Percentiles rank a stretch among this genome's conserved stretches.
phyloP scores from a whole-genome alignment of 2,797 vertebrate genomes.

The Psittacula derbiana region DNA sequence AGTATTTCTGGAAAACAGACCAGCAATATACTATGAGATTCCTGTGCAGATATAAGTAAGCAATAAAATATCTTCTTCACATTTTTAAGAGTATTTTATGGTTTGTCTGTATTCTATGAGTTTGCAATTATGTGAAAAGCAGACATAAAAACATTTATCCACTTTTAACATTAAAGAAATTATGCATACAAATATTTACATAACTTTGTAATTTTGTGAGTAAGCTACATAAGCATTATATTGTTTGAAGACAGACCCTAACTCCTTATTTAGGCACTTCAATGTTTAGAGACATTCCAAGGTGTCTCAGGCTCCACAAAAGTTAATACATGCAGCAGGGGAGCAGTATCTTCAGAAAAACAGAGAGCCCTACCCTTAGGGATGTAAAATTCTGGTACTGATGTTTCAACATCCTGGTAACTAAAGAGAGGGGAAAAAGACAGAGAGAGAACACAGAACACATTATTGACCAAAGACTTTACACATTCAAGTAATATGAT shows the following conservation, averaged over 20 bases:
- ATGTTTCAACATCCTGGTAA: not conserved
- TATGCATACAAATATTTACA: not conserved
- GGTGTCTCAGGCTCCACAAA: not conserved
- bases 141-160: not conserved
- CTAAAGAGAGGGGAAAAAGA: not conserved
- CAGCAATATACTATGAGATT: not conserved
- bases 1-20: not conserved
- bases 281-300: not conserved
- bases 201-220: not conserved
- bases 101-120: not conserved
- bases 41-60: not conserved
- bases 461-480: not conserved
- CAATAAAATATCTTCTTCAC: not conserved
- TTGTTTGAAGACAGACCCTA: not conserved
- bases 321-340: not conserved
- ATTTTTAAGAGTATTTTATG: not conserved
- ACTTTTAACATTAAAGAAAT: not conserved
- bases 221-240: not conserved
- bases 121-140: not conserved
- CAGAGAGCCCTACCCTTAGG: not conserved
- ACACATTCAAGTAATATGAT: not conserved
- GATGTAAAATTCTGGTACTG: not conserved
- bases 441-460: not conserved
- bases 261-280: not conserved
- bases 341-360: not conserved